Evolutionary conservation across 2,797 vertebrate species (phyloP).

Genomic region (Acanthopagrus latus): DNA sequence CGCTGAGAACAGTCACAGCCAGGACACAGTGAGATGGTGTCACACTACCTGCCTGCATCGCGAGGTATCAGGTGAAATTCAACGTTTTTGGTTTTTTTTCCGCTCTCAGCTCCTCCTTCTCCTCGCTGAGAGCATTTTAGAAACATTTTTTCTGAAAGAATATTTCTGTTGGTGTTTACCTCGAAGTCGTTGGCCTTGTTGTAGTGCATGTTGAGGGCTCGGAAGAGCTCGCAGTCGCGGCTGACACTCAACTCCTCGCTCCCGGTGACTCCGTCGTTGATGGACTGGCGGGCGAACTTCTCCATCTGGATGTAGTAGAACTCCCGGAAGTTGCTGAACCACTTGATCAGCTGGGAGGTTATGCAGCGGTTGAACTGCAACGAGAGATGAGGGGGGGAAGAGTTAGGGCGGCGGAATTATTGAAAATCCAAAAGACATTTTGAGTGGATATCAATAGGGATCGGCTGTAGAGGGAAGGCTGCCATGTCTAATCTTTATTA

Average conservation of each 20-base stretch:
- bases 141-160: background rate
- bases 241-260: slow-evolving; percentile 95
- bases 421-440: slow-evolving; percentile 1
- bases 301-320: slow-evolving; percentile 99
- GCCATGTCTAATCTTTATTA: slow-evolving; percentile 18
- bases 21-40: slow-evolving; percentile 60
- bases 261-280: slow-evolving; percentile 96
- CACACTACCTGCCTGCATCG: slow-evolving; percentile 55
- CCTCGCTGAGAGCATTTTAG: background rate
- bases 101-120: slow-evolving; percentile 34
- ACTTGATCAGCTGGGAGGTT: slow-evolving; percentile 99
- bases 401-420: background rate
- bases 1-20: slow-evolving; percentile 46
- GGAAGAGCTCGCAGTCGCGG: slow-evolving; percentile 98
- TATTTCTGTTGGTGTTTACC: slow-evolving; percentile 83
- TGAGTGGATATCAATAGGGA: background rate
- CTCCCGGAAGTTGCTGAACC: slow-evolving; percentile 99
- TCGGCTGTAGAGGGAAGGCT: background rate
- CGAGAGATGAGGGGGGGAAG: slow-evolving; percentile 41
- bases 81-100: slow-evolving; percentile 10
- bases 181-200: slow-evolving; percentile 99
- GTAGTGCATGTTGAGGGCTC: slow-evolving; percentile 99
- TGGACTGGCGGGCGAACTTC: slow-evolving; percentile 97
- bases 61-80: slow-evolving; percentile 54
- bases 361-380: slow-evolving; percentile 99